phyloP scores from a whole-genome alignment of 1,140 invertebrate species.

The Drosophila kikkawai region DNA sequence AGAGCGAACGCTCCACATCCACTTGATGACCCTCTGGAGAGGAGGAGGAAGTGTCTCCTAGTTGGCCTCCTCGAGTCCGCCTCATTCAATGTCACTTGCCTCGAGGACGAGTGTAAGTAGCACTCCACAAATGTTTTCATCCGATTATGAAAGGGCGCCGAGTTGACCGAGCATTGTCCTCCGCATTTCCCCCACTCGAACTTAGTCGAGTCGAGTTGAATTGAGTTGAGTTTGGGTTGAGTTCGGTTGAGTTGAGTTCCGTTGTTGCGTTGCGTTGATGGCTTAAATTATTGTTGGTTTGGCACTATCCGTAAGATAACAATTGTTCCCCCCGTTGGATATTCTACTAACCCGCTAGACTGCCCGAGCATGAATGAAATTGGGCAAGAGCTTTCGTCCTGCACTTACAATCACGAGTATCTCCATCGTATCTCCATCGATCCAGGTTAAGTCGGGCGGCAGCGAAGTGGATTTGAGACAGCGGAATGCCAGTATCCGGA shows the following conservation, averaged over 20 bases:
- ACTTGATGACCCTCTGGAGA: constrained; percentile 60
- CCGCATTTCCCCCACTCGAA: constrained; percentile 16
- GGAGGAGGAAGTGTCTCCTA: constrained; percentile 35
- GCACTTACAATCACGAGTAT: constrained; percentile 53
- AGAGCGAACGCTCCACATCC: constrained; percentile 42
- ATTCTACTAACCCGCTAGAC: constrained; percentile 59
- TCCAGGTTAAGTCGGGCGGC: constrained; percentile 71
- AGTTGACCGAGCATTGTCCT: constrained; percentile 56
- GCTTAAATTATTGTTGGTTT: constrained; percentile 57
- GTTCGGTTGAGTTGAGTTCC: constrained; percentile 20
- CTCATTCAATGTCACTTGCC: constrained; percentile 70
- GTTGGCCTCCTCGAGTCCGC: constrained; percentile 41
- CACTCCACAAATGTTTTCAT: constrained; percentile 59
- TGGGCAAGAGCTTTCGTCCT: constrained; percentile 26
- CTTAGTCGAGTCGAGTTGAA: constrained; percentile 4
- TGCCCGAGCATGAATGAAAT: constrained; percentile 45
- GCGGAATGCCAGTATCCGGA: constrained; percentile 77
- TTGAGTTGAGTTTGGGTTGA: constrained; percentile 35
- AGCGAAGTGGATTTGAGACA: constrained; percentile 63
- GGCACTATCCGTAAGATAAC: constrained; percentile 47
- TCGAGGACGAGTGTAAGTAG: constrained; percentile 80
- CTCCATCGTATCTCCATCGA: constrained; percentile 40
- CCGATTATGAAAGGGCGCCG: constrained; percentile 60
- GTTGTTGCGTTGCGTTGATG: constrained; percentile 44
- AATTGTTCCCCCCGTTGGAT: constrained; percentile 47